Evolutionary conservation across 2,888 invertebrate genomes (phyloP).

Genomic region (Lymantria monacha): DNA sequence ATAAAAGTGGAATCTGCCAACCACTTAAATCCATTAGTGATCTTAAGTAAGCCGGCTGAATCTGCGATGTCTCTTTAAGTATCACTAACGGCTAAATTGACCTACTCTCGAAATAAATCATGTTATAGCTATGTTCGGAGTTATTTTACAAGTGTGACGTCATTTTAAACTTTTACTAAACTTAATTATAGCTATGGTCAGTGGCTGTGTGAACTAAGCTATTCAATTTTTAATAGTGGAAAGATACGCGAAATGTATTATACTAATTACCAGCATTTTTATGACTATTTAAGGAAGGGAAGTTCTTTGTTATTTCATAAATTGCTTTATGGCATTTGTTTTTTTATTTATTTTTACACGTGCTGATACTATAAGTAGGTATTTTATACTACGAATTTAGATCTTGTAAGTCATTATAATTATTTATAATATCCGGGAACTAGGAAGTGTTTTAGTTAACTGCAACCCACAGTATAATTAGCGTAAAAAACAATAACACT

Average conservation of each 20-base stretch:
- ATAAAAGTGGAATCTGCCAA: slow-evolving; percentile 23
- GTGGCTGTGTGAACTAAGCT: not conserved
- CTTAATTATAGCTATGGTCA: not conserved
- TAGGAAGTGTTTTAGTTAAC: slow-evolving; percentile 32
- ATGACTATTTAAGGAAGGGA: not conserved
- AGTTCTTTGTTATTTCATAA: not conserved
- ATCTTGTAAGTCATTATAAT: not conserved
- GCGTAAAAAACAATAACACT: slow-evolving; percentile 26
- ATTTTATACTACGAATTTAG: not conserved
- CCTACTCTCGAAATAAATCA: slow-evolving; percentile 16
- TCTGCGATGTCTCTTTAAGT: not conserved
- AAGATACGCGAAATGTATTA: slow-evolving; percentile 2
- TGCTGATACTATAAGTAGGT: too few species aligned
- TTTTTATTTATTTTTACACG: not conserved
- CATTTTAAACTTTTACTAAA: slow-evolving; percentile 16
- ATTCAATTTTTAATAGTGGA: slow-evolving; percentile 1
- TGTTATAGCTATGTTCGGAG: slow-evolving; percentile 1
- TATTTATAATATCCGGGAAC: slow-evolving; percentile 22
- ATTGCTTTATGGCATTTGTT: not conserved
- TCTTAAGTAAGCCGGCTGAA: slow-evolving; percentile 13
- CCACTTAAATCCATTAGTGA: slow-evolving; percentile 18
- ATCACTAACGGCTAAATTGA: not conserved
- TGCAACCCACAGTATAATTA: slow-evolving; percentile 26
- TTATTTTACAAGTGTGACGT: slow-evolving; percentile 13
- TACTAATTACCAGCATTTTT: not conserved